A percentile compares a stretch with the other conserved stretches of the same genome.
phyloP scores from a whole-genome alignment of 1,140 invertebrate genomes.

The Diorhabda carinulata region DNA sequence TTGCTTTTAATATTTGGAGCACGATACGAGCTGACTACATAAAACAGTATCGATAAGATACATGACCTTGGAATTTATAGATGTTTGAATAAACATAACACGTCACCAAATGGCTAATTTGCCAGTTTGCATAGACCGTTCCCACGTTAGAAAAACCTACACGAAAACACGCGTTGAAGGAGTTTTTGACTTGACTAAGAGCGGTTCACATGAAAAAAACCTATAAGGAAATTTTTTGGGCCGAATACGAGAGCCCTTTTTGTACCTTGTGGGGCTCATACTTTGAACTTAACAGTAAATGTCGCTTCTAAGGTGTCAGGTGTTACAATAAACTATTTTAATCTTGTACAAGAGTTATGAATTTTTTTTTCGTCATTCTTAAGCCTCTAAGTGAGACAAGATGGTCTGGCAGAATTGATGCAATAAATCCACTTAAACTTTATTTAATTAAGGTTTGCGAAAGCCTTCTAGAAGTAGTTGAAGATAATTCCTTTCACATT shows the following conservation, averaged over 20 bases:
- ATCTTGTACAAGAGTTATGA: slow-evolving; percentile 26
- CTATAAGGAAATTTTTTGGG: slow-evolving; percentile 22
- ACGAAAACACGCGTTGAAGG: not conserved
- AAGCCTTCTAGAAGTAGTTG: slow-evolving; percentile 10
- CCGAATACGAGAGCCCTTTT: slow-evolving; percentile 28
- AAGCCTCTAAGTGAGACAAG: slow-evolving; percentile 29
- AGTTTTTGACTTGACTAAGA: not conserved
- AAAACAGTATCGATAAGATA: too few species aligned
- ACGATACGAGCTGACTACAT: too few species aligned
- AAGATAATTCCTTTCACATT: slow-evolving; percentile 16
- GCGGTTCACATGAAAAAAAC: not conserved
- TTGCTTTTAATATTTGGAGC: too few species aligned
- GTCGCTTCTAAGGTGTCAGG: slow-evolving; percentile 26
- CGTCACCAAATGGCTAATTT: too few species aligned
- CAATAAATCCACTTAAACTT: slow-evolving; percentile 17
- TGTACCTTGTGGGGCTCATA: slow-evolving; percentile 34
- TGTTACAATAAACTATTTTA: slow-evolving; percentile 25
- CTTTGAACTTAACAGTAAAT: slow-evolving; percentile 32
- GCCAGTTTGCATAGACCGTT: too few species aligned
- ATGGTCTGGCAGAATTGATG: slow-evolving; percentile 30
- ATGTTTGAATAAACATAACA: too few species aligned
- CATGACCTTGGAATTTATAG: too few species aligned
- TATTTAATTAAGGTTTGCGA: slow-evolving; percentile 21
- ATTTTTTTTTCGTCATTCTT: slow-evolving; percentile 28
- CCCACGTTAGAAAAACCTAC: not conserved